Base-by-base conservation (phyloP, 2,797 vertebrate species). In the Poeciliopsis paucimaculata region DNA sequence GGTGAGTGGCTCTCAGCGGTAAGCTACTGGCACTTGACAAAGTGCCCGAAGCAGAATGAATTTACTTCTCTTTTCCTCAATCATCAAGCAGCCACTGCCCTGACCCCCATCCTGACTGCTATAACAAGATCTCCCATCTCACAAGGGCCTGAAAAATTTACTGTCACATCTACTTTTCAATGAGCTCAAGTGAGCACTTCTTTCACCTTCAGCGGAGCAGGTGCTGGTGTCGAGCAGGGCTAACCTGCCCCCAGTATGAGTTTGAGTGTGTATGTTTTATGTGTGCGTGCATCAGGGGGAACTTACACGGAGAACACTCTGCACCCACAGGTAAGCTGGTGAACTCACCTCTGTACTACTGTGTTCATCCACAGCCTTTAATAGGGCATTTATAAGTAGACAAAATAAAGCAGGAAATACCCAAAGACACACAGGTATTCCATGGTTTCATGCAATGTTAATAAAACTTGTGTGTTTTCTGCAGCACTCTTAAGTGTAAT, bases 11-110 rank as follows among this genome's bases (percentile, higher is more conserved):
- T 99, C 97, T 98, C 98, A 98, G 97, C 97, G 97, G 98, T 98
- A 97, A 98, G 97, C 97, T 97, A 97, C 97, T 97, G 98, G 97
- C 98, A 97, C 96, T 98, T 99, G 98, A 99, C 98, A 98, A 98
- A 99, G 98, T 98, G 97, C 97, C 96, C 94, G 95, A 95, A 97
- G 98, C 97, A 98, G 97, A 99, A 99, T 98, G 98, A 98, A 99
- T 99, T 98, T 98, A 99, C 98, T 98, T 98, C 98, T 97, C 97
- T 98, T 99, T 99, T 97, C 98, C 98, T 98, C 98, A 97, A 97
- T 99, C 98, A 98, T 98, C 98, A 98, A 98, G 93, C 98, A 98
- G 98, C 97, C 97, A 96, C 97, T 98, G 96, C 96, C 96, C 97
- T 98, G 98, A 99, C 98, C 98, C 97, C 97, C 96, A 94, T 95